Evolutionary conservation across 1,140 invertebrate genomes (phyloP).

Genomic region (Vanessa tameamea): DNA sequence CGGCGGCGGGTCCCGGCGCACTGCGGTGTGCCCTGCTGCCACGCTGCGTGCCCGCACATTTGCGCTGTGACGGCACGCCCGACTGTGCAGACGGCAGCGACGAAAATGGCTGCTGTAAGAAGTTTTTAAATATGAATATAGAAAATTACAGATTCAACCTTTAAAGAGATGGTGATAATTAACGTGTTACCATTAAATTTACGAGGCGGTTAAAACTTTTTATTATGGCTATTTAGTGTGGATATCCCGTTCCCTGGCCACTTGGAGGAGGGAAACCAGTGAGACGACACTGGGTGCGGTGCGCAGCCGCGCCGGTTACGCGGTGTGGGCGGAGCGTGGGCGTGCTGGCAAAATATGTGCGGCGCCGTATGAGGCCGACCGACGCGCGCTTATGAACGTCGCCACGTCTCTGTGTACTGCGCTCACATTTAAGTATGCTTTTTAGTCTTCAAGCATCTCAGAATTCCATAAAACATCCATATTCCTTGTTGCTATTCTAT

Average conservation of each 20-base stretch:
- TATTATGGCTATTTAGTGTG: slow-evolving; percentile 82
- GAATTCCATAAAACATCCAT: neutral
- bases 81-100: slow-evolving; percentile 94
- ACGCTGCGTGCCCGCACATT: slow-evolving; percentile 85
- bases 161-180: neutral
- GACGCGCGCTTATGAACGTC: slow-evolving; percentile 80
- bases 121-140: neutral
- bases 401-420: slow-evolving; percentile 89
- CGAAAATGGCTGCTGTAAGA: slow-evolving; percentile 91
- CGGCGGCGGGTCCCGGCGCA: slow-evolving; percentile 76
- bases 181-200: neutral
- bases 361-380: slow-evolving; percentile 84
- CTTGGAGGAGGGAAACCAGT: slow-evolving; percentile 76
- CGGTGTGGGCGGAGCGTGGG: slow-evolving; percentile 91
- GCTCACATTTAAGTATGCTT: slow-evolving; percentile 86
- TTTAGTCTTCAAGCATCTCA: neutral
- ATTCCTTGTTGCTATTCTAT: neutral
- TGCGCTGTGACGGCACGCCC: slow-evolving; percentile 89
- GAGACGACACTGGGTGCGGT: slow-evolving; percentile 83
- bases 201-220: no score
- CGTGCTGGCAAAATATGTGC: slow-evolving; percentile 89
- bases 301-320: slow-evolving; percentile 88
- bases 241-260: slow-evolving; percentile 84
- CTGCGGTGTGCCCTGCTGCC: slow-evolving; percentile 90
- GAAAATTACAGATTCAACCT: no score